A percentile compares a stretch with the other conserved stretches of the same genome.
Conservation (phyloP, 2,888 invertebrate species). For the Ormia ochracea region DNA sequence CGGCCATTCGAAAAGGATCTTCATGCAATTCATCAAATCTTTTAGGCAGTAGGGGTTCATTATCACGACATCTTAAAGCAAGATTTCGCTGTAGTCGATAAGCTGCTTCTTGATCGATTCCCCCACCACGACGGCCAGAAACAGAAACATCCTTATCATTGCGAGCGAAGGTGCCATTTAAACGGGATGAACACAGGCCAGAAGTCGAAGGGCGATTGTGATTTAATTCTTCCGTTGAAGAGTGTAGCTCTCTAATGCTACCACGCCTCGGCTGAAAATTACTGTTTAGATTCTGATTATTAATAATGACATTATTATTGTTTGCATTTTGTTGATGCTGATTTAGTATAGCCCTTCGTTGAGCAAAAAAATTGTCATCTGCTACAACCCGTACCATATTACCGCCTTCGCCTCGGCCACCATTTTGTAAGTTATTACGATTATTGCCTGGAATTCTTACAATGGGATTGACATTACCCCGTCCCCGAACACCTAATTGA, state of each 20-base stretch:
- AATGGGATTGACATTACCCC: slow-evolving; percentile 29
- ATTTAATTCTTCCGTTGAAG: slow-evolving; percentile 65
- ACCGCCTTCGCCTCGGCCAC: slow-evolving; percentile 60
- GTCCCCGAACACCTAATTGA: slow-evolving; percentile 60
- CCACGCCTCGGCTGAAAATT: slow-evolving; percentile 72
- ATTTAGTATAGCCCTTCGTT: slow-evolving; percentile 72
- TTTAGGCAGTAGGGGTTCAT: slow-evolving; percentile 74
- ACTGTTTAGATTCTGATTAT: slow-evolving; percentile 69
- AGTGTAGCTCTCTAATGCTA: slow-evolving; percentile 69
- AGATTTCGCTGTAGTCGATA: slow-evolving; percentile 75
- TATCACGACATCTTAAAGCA: slow-evolving; percentile 74
- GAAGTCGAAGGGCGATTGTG: slow-evolving; percentile 67
- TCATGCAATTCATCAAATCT: slow-evolving; percentile 76
- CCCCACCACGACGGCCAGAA: slow-evolving; percentile 36
- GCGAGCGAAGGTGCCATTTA: slow-evolving; percentile 61
- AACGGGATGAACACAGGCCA: slow-evolving; percentile 47
- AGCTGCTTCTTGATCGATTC: slow-evolving; percentile 73
- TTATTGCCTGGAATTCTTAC: slow-evolving; percentile 53
- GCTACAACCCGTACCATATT: slow-evolving; percentile 66
- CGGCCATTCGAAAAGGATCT: slow-evolving; percentile 79
- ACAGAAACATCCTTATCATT: slow-evolving; percentile 65
- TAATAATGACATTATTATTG: slow-evolving; percentile 70
- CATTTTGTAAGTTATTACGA: slow-evolving; percentile 62
- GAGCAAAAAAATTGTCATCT: slow-evolving; percentile 71
- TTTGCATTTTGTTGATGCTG: slow-evolving; percentile 70